Percentiles rank a stretch among this genome's conserved stretches.
Conservation (phyloP, 2,888 invertebrate species). For the Dryocosmus kuriphilus region DNA sequence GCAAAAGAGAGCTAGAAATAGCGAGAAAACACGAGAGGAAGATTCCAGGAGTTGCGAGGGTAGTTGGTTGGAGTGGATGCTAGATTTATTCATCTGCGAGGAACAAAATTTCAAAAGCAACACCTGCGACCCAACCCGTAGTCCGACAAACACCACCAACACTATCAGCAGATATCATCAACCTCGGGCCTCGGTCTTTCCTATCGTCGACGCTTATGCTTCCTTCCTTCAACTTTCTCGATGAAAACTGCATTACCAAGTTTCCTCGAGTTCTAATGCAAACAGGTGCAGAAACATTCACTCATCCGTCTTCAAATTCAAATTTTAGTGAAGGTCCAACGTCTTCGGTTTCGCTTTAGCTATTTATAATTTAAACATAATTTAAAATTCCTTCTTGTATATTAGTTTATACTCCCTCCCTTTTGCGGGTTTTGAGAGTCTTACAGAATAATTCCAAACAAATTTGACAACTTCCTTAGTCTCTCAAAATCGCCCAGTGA, state of each 20-base stretch:
- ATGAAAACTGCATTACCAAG: constrained; percentile 74
- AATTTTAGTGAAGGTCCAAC: not conserved
- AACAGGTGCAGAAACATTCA: constrained; percentile 46
- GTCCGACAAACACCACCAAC: constrained; percentile 35
- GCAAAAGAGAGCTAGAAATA: not conserved
- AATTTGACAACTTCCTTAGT: no score
- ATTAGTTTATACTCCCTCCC: no score
- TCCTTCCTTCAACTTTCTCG: constrained; percentile 67
- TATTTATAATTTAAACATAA: not conserved
- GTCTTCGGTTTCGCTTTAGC: constrained; percentile 3
- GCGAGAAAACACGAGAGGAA: constrained; percentile 2
- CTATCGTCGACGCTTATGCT: constrained; percentile 41
- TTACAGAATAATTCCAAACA: no score
- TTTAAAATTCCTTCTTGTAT: not conserved
- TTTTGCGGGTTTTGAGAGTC: no score
- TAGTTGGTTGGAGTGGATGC: constrained; percentile 49
- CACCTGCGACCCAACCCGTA: constrained; percentile 59
- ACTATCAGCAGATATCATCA: constrained; percentile 40
- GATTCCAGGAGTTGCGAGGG: constrained; percentile 9
- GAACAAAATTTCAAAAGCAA: constrained; percentile 62
- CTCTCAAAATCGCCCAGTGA: no score
- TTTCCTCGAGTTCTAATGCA: constrained; percentile 60
- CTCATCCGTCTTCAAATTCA: constrained; percentile 6
- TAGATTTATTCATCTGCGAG: constrained; percentile 66
- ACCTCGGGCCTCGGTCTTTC: constrained; percentile 42